phyloP scores from a whole-genome alignment of 1,140 invertebrate species.

The Drosophila navojoa region DNA sequence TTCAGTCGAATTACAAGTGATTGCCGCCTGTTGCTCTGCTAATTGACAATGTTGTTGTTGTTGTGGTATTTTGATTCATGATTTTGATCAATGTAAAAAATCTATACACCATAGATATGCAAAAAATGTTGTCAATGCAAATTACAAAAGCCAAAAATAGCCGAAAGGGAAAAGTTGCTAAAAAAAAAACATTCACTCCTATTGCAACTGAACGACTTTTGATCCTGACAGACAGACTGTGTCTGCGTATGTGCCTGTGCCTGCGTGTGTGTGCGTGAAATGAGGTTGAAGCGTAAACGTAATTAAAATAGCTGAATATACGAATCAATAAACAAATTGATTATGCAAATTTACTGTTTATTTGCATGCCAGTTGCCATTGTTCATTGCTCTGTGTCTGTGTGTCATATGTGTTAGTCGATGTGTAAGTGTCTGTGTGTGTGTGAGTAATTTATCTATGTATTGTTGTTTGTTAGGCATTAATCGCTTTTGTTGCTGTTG shows the following conservation, averaged over 20 bases:
- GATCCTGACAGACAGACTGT: conserved; percentile 12
- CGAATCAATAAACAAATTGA: conserved; percentile 81
- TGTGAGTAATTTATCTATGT: conserved; percentile 16
- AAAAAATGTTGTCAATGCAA: conserved; percentile 52
- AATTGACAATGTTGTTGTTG: conserved; percentile 40
- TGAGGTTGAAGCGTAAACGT: conserved; percentile 53
- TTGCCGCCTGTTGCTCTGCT: conserved; percentile 16
- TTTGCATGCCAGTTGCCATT: conserved; percentile 65
- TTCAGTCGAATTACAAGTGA: conserved; percentile 23
- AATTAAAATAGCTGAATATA: conserved; percentile 76
- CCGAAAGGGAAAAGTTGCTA: conserved; percentile 19
- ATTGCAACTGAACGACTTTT: conserved; percentile 26
- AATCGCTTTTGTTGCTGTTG: conserved; percentile 72
- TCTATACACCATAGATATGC: conserved; percentile 28
- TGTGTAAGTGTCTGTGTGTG: neutral
- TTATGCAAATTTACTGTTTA: conserved; percentile 79
- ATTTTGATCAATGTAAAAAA: conserved; percentile 27
- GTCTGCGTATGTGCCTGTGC: neutral
- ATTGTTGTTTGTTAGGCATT: conserved; percentile 57
- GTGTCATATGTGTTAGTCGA: neutral
- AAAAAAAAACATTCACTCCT: no score
- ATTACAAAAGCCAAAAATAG: conserved; percentile 26
- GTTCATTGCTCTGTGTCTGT: conserved; percentile 15
- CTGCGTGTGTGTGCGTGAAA: conserved; percentile 24
- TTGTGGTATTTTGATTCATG: conserved; percentile 53